Evolutionary conservation across 1,140 invertebrate genomes (phyloP), one percentile per base, ranked within the genome.

Genomic region (Melitaea cinxia): DNA sequence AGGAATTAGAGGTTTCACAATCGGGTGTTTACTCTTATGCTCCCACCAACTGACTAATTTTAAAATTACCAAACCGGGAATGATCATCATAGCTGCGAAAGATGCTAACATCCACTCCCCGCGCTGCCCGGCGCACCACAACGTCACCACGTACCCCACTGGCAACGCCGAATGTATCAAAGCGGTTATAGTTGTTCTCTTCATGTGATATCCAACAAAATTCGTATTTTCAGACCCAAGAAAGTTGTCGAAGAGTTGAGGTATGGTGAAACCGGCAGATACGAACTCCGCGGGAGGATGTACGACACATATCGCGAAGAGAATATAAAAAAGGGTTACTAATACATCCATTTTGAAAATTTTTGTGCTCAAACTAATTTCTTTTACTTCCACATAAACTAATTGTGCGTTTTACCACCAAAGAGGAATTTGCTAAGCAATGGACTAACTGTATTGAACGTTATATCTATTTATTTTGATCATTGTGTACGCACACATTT

Each of bases 251-350:
- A 96, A 95, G 42, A 96, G 59, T 70, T 92, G 92, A 67, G 94
- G 92, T 49, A 96, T 93, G 0, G 95, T 96, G 57, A 96, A 90
- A 3, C 95, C 95, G 49, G 94, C 92, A 5, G 94, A 93, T 12
- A 95, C 91, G 72, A 96, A 96, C 85, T 96, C 95, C 10, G 92
- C 93, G 0, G 95, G 95, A 19, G 95, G 95, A 90, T 95, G 95
- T 52, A 96, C 84, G 15, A 96, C 92, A 75, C 94, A 95, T 74
- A 93, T 91, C 24, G 93, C 93, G 37, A 96, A 91, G 55, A 96
- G 74, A 21, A 94, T 72, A 75, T 95, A 96, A 78, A 95, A 94
- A 56, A 96, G 79, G 39, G 94, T 94, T 21, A 88, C 67, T 70
- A 94, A 93, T 63, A 94, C 88, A 80, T 86, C 82, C 88, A 90